A percentile compares a stretch with the other conserved stretches of the same genome.
Evolutionary conservation across 2,888 invertebrate species (phyloP).

Genomic region (Ashinkailepas kermadecensis): DNA sequence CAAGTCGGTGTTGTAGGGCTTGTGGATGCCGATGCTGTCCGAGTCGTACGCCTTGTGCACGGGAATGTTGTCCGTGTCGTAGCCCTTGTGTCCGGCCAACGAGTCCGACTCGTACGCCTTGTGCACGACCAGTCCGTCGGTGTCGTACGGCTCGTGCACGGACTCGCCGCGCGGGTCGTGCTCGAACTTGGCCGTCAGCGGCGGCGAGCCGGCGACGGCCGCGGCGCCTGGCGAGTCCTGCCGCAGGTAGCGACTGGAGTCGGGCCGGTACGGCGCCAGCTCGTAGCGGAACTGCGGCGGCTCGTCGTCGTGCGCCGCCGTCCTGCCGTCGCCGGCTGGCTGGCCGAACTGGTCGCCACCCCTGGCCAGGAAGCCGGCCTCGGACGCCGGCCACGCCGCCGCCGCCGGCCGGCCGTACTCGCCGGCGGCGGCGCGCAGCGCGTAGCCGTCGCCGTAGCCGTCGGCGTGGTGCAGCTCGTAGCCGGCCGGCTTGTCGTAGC

Average conservation of each 20-base stretch:
- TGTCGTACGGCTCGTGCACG: not conserved
- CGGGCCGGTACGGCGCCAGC: not conserved
- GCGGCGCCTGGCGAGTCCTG: not conserved
- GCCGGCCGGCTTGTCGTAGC: not conserved
- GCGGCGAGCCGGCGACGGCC: not conserved
- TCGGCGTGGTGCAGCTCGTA: not conserved
- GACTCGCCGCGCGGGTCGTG: not conserved
- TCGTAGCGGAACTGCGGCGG: not conserved
- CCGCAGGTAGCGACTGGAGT: not conserved
- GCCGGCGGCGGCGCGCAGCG: not conserved
- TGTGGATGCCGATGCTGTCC: not conserved
- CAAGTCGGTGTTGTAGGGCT: not conserved
- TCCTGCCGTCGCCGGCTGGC: not conserved
- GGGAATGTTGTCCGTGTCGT: not conserved
- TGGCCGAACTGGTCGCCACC: not conserved
- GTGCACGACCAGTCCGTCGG: not conserved
- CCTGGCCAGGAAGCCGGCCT: not conserved
- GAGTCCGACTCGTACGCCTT: not conserved
- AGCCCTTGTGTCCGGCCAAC: not conserved
- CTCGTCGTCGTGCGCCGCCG: not conserved
- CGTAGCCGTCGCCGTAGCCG: constrained; percentile 1
- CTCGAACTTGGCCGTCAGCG: constrained; percentile 3
- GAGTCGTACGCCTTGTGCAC: not conserved
- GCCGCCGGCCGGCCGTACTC: not conserved
- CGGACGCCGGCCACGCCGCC: not conserved